Conservation (phyloP, 2,113 vertebrate genomes). For the Ceyx margarethae region DNA sequence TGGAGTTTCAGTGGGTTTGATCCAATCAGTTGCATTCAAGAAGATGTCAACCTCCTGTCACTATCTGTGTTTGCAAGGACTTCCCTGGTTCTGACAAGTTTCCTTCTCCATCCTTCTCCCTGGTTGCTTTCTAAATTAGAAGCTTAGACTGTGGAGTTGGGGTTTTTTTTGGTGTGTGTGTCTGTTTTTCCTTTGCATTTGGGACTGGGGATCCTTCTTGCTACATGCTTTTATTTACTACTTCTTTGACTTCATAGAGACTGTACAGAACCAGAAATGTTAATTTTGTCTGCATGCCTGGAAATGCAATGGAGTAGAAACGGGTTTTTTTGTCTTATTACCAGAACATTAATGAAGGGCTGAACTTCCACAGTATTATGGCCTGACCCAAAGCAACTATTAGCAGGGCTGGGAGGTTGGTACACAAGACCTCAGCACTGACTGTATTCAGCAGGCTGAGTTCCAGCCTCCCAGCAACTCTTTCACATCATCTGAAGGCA, state of each 20-base stretch:
- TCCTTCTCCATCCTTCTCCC: neutral
- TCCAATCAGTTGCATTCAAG: conserved; percentile 19
- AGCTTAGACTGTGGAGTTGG: neutral
- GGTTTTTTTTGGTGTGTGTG: neutral
- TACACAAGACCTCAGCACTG: neutral
- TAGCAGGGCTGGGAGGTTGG: neutral
- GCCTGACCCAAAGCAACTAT: conserved; percentile 5
- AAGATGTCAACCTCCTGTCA: conserved; percentile 19
- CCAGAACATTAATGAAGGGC: conserved; percentile 4
- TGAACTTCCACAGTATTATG: neutral
- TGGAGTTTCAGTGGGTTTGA: conserved; percentile 6
- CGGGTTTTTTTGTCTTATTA: neutral
- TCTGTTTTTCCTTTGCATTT: neutral
- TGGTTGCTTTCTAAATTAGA: conserved; percentile 15
- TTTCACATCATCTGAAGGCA: conserved; percentile 4
- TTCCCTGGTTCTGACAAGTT: conserved; percentile 10
- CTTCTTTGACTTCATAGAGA: neutral
- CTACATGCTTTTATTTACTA: neutral
- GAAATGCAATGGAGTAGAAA: conserved; percentile 20
- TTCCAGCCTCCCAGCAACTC: neutral
- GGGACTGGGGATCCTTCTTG: conserved; percentile 4
- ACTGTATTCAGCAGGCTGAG: neutral
- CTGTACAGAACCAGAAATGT: neutral
- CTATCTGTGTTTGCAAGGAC: neutral
- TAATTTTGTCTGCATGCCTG: conserved; percentile 21